Base-by-base conservation (phyloP, 1,140 invertebrate genomes). In the Drosophila orena region DNA sequence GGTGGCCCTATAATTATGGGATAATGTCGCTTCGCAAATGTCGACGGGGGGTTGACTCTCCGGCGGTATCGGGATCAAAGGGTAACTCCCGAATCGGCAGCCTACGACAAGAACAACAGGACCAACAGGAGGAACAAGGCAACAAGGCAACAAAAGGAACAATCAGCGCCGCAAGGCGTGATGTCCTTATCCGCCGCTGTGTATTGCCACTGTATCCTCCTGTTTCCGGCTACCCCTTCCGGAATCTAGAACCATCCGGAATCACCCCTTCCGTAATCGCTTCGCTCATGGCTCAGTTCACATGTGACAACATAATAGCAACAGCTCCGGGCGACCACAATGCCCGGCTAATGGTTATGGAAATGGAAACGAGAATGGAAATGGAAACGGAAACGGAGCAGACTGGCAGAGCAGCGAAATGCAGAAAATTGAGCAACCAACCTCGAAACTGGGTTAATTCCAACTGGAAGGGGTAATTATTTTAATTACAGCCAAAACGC, bases 241-340 rank as follows among this genome's bases (percentile, higher is more conserved):
- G n/a, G 3, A 14, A 35, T 3, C 7, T 1, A 4, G 24, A 24
- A 10, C 10, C 7, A 10, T 8, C 38, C 38, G 38, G 14, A 46
- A 14, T 17, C 20, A 78, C 79, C 71, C 70, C 70, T 83, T 84
- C 46, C 56, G 64, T 89, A 88, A 89, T 90, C 84, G 77, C 73
- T 74, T 90, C 37, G 71, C 71, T 91, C 72, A 91, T 77, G 90
- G 79, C 77, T 91, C 72, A 80, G 70, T 91, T 81, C 84, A 91
- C 90, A 91, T 91, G 90, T 91, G 90, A 91, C 90, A 88, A 83
- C 68, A 91, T 91, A 86, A 86, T 90, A 86, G 78, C 72, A 90
- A 84, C 58, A 22, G 50, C 42, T 44, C 27, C 10, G 46, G 55
- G 42, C 54, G 6, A 10, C 40, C 54, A 77, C 77, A 81, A 77